Evolutionary conservation across 1,140 invertebrate genomes (phyloP), one percentile per base, ranked within the genome.

Genomic region (Medauroidea extradentata): DNA sequence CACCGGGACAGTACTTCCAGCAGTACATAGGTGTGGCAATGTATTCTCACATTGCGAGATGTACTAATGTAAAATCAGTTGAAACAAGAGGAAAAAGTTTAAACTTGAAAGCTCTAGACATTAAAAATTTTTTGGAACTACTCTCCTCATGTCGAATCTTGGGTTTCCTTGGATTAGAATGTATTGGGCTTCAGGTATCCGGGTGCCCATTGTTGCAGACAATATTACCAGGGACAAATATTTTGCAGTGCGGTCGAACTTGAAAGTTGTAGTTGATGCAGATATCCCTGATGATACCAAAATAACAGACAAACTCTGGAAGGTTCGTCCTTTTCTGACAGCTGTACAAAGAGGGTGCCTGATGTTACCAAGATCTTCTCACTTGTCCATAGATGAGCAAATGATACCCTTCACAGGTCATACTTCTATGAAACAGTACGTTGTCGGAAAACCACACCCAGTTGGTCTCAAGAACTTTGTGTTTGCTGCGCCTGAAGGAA

Each of bases 341-440:
- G 18, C 13, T 21, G 27, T 65, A 14, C 25, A 57, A 14, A 44
- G 48, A 29, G 42, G 19, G 25, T 67, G 59, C 41, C n/a, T 50
- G 25, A 43, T 25, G 44, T 27, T 67, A n/a, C 23, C 42, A 11
- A 16, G 14, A 41, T 53, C 57, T 18, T 46, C 61, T 24, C 25
- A 56, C 16, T 34, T 57, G 23, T 49, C 44, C 48, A 53, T 68
- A 23, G 65, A 66, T 51, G 65, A 66, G 39, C 65, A 66, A 57
- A 66, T 66, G 51, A 53, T 66, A n/a, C 64, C 61, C 13, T 66
- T 64, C 48, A 25, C 43, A 51, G 65, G 65, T 13, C 18, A 24
- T 16, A 44, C 18, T 39, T n/a, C 13, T 2, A 14, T 66, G 27
- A 65, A 61, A 29, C 59, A 59, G 42, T 65, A 62, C 24, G 29